A percentile compares a stretch with the other conserved stretches of the same genome.
These are phyloP conservation scores for Hozukius guyotensis DNA, from an alignment of 2,797 vertebrate species.

Conservation along the genomic window DNA sequence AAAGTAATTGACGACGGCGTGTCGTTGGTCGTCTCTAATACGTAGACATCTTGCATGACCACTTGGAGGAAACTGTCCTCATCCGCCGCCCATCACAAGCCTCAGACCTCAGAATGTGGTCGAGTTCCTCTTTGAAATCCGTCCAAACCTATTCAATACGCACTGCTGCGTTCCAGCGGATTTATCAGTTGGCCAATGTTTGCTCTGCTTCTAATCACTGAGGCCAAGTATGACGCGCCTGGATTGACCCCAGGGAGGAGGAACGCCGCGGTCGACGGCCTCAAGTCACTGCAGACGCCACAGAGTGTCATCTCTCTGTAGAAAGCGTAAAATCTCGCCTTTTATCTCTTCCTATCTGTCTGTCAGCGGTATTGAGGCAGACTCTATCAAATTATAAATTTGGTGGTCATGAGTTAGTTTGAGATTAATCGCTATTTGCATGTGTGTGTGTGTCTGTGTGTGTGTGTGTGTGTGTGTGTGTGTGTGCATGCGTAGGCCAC, in stretches of 20 bases:
- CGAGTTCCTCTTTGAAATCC: conserved; percentile 42
- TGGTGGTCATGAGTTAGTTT: conserved; percentile 56
- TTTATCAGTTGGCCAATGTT: conserved; percentile 80
- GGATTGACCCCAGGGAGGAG: conserved; percentile 48
- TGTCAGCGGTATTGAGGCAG: conserved; percentile 8
- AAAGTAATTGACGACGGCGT: not conserved
- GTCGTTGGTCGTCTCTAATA: not conserved
- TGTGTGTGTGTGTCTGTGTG: not conserved
- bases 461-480: not conserved
- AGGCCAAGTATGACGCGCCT: conserved; percentile 58
- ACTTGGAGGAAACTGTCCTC: conserved; percentile 14
- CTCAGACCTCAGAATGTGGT: conserved; percentile 45
- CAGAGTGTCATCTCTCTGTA: conserved; percentile 23
- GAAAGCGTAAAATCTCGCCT: conserved; percentile 28
- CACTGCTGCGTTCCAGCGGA: conserved; percentile 65
- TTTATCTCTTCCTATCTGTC: conserved; percentile 38
- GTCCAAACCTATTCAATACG: conserved; percentile 44
- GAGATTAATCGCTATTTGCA: not conserved
- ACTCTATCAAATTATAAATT: conserved; percentile 43
- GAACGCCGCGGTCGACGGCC: conserved; percentile 18
- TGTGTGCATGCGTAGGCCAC: conserved; percentile 3
- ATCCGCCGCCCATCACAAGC: conserved; percentile 31
- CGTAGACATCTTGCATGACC: not conserved
- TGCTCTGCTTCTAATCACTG: conserved; percentile 71
- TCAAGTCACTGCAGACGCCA: conserved; percentile 34